Base-by-base conservation (phyloP, 2,888 invertebrate genomes). In the Stegophylla sp. region DNA sequence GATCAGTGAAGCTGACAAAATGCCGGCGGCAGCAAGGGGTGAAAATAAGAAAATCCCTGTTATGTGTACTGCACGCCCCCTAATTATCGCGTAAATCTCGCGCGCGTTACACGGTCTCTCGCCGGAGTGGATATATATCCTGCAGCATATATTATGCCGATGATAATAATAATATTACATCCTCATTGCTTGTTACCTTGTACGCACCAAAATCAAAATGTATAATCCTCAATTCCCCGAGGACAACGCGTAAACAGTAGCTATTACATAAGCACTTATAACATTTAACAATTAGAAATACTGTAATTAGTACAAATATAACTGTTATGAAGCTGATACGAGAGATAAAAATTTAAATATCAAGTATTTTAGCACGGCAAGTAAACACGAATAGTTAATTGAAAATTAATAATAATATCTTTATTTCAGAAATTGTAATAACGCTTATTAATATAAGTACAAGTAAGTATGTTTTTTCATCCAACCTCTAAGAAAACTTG, bases 1-100 rank as follows among this genome's bases (percentile, higher is more conserved):
- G 69, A 51, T 79, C 79, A 61, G 71, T 48, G 79, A 71, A 51
- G 79, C 79, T 23, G 69, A 79, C 69, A 71, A 79, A 79, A 77
- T 7, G 56, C 67, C 67, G 41, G 17, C 34, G 23, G 41, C 12
- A 10, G 45, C 45, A 43, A 45, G 77, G 74, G 77, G 69, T 59
- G 69, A 28, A 48, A 77, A 66, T 41, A 66, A 79, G 63, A 71
- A 79, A 79, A 79, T 71, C 79, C 71, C n/a, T 34, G 69, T 79
- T 61, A 61, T 48, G 45, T 61, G 59, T 15, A 45, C 45, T 56
- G 28, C 45, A 56, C 77, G 66, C 67, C 56, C 77, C 69, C 77
- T 77, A 77, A 77, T 77, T 77, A 77, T 77, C 59, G 26, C 67
- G 67, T 45, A 28, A 10, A 59, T 26, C 34, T 34, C n/a, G 23